These are phyloP conservation scores for Antitype chi DNA, from an alignment of 2,888 invertebrate species.

Conservation along the genomic window DNA sequence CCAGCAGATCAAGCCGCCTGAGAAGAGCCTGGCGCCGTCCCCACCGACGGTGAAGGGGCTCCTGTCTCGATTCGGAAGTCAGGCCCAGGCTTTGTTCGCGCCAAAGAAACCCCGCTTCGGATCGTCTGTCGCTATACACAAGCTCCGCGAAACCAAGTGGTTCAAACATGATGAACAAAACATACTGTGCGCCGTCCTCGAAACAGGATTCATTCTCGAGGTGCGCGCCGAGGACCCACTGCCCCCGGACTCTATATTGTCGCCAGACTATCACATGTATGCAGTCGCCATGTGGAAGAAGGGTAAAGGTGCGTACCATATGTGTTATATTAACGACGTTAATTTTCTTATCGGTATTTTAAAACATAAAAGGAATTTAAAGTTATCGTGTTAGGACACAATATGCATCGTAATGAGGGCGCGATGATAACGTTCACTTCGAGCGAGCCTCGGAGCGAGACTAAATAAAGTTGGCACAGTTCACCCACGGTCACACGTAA, in stretches of 20 bases:
- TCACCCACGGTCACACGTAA: constrained; percentile 75
- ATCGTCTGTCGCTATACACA: constrained; percentile 93
- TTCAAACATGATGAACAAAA: constrained; percentile 93
- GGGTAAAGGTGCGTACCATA: constrained; percentile 91
- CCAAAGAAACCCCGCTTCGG: constrained; percentile 90
- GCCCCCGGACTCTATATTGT: constrained; percentile 85
- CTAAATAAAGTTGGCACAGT: constrained; percentile 79
- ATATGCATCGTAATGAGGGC: constrained; percentile 67
- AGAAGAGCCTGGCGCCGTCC: constrained; percentile 88
- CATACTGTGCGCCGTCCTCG: constrained; percentile 93
- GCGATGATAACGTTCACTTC: constrained; percentile 74
- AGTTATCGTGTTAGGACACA: constrained; percentile 57
- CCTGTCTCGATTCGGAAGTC: constrained; percentile 89
- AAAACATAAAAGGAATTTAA: constrained; percentile 39
- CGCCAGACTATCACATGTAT: constrained; percentile 91
- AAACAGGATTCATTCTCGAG: constrained; percentile 94
- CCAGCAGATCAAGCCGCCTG: constrained; percentile 90
- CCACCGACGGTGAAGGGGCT: constrained; percentile 89
- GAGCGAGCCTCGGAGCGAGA: constrained; percentile 73
- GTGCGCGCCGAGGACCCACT: constrained; percentile 89
- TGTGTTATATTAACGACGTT: constrained; percentile 24
- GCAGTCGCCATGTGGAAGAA: constrained; percentile 93
- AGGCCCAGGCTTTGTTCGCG: constrained; percentile 89
- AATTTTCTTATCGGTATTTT: constrained; percentile 39
- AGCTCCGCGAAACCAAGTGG: constrained; percentile 94